Base-by-base conservation (phyloP, 2,113 vertebrate species). In the Hiodon alosoides region DNA sequence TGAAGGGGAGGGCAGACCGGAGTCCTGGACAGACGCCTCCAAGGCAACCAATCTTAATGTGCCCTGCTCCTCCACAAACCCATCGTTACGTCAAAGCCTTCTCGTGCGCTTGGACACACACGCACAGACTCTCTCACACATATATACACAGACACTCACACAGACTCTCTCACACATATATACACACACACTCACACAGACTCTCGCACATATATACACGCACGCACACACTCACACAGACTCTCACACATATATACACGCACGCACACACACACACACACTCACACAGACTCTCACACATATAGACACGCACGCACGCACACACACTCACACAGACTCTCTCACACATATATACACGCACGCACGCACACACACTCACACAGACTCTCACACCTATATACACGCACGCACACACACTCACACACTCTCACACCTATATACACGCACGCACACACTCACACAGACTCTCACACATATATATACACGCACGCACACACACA, bases 41-140 rank as follows among this genome's bases (percentile, higher is more conserved):
- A 57, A 16, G 5, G 11, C 11, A 16, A 47, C 5, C 53, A 7
- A 7, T 17, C 72, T 64, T 52, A 14, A 52, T 55, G 47, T 14
- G 10, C 14, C 53, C 17, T 11, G n/a, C 46, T 48, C 9, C 11
- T 6, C 46, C 3, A 16, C 72, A 48, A n/a, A 10, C 50, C 48
- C 14, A 78, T 72, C 77, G 81, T 59, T 51, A 17, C 62, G 14
- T 58, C 73, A 74, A 74, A 67, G 46, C 3, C 4, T n/a, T 5
- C 51, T 55, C 17, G 10, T 16, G 8, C 6, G 8, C 7, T 11
- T 55, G 50, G 51, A 48, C 5, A 46, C 69, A 69, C 61, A 76
- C 70, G 64, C 11, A 8, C 74, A 13, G 8, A 69, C 53, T 7
- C 53, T 7, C 50, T 59, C 74, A 7, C 16, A 65, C n/a, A 53